Evolutionary conservation across 2,888 invertebrate species (phyloP), one percentile per base, ranked within the genome.

Genomic region (Dendrolimus pini): DNA sequence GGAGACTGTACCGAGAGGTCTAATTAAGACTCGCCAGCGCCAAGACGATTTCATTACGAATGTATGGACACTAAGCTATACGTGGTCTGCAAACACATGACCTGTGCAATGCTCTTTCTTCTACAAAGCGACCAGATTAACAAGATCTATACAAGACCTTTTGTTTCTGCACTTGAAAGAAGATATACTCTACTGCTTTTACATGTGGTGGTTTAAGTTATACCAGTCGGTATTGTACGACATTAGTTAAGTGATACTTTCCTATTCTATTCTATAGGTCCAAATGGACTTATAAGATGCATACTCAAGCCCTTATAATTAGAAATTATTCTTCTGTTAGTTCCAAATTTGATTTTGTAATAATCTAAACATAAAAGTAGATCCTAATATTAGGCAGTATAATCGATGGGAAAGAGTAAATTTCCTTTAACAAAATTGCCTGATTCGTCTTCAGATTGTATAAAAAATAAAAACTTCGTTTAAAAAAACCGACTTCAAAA

Each of bases 11-110:
- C 47, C 10, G 69, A 71, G 67, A 70, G 68, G 64, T 79, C 82
- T 86, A 85, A 87, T 87, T 86, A 85, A 79, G 70, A 70, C 71
- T 67, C 65, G 18, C 18, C 18, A 61, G 66, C 66, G 73, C 71
- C 62, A 68, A 78, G 74, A 82, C 79, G 79, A 78, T 83, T 81
- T 79, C 85, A 89, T 89, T 86, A 84, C 79, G 70, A 82, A 87
- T 87, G 83, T 85, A 85, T 84, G 85, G 76, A 76, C 70, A 69
- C 65, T 18, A 18, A 18, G 18, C 18, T 74, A 70, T 78, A 86
- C 85, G 82, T 81, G 85, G 78, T 72, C 78, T 75, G 83, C 82
- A 80, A 83, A 80, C 81, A 77, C 82, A 82, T 77, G 75, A 78
- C 74, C 78, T 80, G 83, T 81, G 80, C 87, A 83, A 85, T 82